phyloP scores from a whole-genome alignment of 2,888 invertebrate species.

The Odontocolon sp. region DNA sequence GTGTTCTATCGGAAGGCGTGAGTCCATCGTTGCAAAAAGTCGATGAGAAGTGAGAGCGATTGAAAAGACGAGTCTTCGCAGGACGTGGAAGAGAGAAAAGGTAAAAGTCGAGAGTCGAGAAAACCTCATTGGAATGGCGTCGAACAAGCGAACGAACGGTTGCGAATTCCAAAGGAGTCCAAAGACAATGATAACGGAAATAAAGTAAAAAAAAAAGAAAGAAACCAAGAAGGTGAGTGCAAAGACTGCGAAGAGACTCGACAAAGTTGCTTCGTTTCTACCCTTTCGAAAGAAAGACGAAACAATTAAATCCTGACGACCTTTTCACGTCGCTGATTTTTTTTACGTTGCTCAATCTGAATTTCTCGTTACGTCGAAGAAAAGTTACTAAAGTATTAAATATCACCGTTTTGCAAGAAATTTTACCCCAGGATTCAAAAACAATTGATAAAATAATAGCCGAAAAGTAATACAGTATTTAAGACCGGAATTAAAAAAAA shows the following conservation, averaged over 20 bases:
- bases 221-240: slow-evolving; percentile 11
- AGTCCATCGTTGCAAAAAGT: slow-evolving; percentile 49
- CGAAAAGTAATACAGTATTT: too few species aligned
- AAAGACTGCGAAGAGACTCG: too few species aligned
- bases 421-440: too few species aligned
- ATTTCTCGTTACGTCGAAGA: slow-evolving; percentile 15
- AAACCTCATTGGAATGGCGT: slow-evolving; percentile 37
- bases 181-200: slow-evolving; percentile 27
- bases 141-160: slow-evolving; percentile 32
- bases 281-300: not conserved
- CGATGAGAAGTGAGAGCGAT: slow-evolving; percentile 28
- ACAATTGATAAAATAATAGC: too few species aligned
- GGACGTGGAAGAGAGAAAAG: slow-evolving; percentile 52
- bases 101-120: slow-evolving; percentile 48
- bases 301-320: slow-evolving; percentile 54
- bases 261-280: slow-evolving; percentile 6
- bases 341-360: not conserved
- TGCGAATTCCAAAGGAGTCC: slow-evolving; percentile 31
- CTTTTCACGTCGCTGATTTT: slow-evolving; percentile 44
- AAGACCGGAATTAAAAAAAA: not conserved
- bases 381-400: not conserved
- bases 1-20: slow-evolving; percentile 45
- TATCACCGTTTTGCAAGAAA: too few species aligned
- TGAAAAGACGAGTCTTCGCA: slow-evolving; percentile 22
- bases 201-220: slow-evolving; percentile 14